Percentiles rank a stretch among this genome's conserved stretches.
Conservation (phyloP, 1,140 invertebrate species). For the Colletes gigas region DNA sequence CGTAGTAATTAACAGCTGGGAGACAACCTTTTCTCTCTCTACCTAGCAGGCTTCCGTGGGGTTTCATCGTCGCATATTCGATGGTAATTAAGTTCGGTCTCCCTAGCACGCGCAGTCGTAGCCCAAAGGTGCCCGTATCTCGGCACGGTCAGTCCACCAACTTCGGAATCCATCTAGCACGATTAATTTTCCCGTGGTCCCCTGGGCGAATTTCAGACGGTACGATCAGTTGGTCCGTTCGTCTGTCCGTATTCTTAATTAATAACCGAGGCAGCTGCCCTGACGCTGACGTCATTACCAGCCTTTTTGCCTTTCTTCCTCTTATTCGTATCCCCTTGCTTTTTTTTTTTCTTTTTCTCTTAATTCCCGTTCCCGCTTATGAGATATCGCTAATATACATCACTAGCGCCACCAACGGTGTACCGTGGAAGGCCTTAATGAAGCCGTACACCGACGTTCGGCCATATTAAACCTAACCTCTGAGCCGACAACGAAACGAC, state of each 20-base stretch:
- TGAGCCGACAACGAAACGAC: slow-evolving; percentile 39
- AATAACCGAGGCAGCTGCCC: slow-evolving; percentile 77
- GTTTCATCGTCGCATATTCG: slow-evolving; percentile 16
- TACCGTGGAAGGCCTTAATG: slow-evolving; percentile 67
- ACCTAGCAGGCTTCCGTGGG: slow-evolving; percentile 12
- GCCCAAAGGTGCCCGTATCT: slow-evolving; percentile 74
- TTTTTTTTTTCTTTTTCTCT: slow-evolving; percentile 7
- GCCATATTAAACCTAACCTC: slow-evolving; percentile 49
- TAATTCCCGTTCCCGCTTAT: slow-evolving; percentile 49
- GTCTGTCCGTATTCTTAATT: slow-evolving; percentile 76
- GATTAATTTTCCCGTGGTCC: slow-evolving; percentile 74
- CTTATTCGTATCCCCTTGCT: slow-evolving; percentile 31
- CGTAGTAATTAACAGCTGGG: slow-evolving; percentile 61
- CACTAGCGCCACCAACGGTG: slow-evolving; percentile 74
- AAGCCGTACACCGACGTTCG: slow-evolving; percentile 64
- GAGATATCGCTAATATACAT: slow-evolving; percentile 76
- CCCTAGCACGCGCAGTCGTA: slow-evolving; percentile 61
- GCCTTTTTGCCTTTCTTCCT: slow-evolving; percentile 67
- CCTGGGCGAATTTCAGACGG: slow-evolving; percentile 71
- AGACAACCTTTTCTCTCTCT: slow-evolving; percentile 20
- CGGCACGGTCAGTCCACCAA: slow-evolving; percentile 53
- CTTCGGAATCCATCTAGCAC: slow-evolving; percentile 71
- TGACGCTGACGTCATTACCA: slow-evolving; percentile 75
- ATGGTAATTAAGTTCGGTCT: slow-evolving; percentile 68
- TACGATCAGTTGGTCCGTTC: slow-evolving; percentile 55